Percentiles rank a stretch among this genome's conserved stretches.
phyloP scores from a whole-genome alignment of 2,113 vertebrate genomes.

The Rhinopomastus cyanomelas region DNA sequence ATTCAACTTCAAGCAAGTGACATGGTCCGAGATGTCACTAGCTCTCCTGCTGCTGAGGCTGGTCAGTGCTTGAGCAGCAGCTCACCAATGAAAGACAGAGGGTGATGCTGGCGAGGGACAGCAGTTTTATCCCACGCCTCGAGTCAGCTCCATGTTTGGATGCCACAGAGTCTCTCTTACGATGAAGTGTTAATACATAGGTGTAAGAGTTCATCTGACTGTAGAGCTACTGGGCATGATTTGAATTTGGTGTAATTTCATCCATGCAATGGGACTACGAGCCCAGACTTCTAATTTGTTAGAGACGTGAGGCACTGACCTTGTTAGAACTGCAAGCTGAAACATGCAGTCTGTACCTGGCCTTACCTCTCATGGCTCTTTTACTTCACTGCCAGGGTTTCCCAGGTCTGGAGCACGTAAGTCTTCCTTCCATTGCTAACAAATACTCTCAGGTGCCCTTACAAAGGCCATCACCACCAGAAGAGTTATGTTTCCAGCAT shows the following conservation, averaged over 20 bases:
- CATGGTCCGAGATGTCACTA: neutral
- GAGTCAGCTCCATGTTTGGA: neutral
- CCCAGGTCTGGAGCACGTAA: neutral
- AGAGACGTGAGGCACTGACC: slow-evolving; percentile 28
- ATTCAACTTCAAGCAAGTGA: neutral
- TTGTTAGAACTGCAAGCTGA: neutral
- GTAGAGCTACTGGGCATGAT: neutral
- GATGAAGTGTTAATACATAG: neutral
- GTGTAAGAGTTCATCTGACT: neutral
- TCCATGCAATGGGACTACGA: neutral
- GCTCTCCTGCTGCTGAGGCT: neutral
- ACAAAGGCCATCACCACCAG: neutral
- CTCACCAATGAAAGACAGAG: neutral
- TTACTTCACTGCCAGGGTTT: neutral
- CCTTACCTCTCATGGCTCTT: neutral
- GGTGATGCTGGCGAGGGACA: neutral
- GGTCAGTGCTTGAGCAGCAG: neutral
- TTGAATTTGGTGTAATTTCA: slow-evolving; percentile 25
- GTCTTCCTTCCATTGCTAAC: neutral
- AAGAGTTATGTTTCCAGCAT: neutral
- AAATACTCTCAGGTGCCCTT: neutral
- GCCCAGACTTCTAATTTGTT: slow-evolving; percentile 39
- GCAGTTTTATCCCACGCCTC: neutral
- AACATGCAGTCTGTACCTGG: neutral
- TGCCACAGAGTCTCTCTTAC: neutral